A percentile compares a stretch with the other conserved stretches of the same genome.
phyloP scores from a whole-genome alignment of 2,888 invertebrate genomes.

The Eristalis pertinax region DNA sequence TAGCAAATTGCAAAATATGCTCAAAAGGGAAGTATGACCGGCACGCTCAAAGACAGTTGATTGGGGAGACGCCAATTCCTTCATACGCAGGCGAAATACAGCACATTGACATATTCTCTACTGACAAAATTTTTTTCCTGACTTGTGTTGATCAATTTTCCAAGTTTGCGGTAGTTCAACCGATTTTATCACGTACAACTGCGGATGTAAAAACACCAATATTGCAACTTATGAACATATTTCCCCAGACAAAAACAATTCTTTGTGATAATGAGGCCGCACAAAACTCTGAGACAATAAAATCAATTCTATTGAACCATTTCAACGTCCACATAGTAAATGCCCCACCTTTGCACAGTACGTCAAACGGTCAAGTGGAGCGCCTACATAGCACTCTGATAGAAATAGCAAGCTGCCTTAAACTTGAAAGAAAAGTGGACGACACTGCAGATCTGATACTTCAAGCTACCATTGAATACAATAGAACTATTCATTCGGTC shows the following conservation, averaged over 20 bases:
- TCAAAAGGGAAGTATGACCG: slow-evolving; percentile 23
- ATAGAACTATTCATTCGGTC: no score
- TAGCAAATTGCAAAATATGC: slow-evolving; percentile 42
- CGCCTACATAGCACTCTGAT: no score
- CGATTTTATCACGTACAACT: slow-evolving; percentile 39
- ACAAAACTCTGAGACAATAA: slow-evolving; percentile 62
- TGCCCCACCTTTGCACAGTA: no score
- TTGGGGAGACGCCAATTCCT: slow-evolving; percentile 35
- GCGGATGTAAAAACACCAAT: no score
- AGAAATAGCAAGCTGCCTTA: no score
- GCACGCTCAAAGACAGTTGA: slow-evolving; percentile 22
- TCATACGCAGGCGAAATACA: slow-evolving; percentile 2
- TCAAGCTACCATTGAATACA: no score
- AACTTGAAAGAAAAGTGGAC: neutral
- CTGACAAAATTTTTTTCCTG: no score
- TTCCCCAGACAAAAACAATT: slow-evolving; percentile 59
- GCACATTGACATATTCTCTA: no score
- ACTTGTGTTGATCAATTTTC: slow-evolving; percentile 71
- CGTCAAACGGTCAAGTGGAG: no score
- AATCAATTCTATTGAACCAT: slow-evolving; percentile 35
- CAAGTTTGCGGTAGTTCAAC: slow-evolving; percentile 70
- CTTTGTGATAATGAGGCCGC: slow-evolving; percentile 73
- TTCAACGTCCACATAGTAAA: slow-evolving; percentile 6
- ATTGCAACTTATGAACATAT: no score
- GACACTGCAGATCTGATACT: neutral